phyloP scores from a whole-genome alignment of 2,888 invertebrate genomes.

The Amphipyra berbera region DNA sequence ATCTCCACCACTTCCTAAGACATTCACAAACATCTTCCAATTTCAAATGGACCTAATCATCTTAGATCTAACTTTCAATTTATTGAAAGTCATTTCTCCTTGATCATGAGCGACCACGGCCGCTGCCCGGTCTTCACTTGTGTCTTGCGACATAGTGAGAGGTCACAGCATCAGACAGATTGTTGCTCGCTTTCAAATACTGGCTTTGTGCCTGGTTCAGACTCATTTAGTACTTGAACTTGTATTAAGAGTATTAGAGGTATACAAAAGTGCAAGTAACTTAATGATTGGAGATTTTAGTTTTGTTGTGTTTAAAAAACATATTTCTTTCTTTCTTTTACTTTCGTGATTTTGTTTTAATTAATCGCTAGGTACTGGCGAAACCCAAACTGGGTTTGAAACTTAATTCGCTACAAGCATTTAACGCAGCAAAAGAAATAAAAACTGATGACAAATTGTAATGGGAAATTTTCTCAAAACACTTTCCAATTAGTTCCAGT shows the following conservation, averaged over 20 bases:
- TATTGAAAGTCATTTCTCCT: constrained; percentile 58
- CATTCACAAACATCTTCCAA: neutral
- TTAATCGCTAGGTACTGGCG: too few relatives aligned
- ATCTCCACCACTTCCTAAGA: neutral
- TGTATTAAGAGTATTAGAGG: neutral
- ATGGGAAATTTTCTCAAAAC: neutral
- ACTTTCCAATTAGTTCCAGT: constrained; percentile 14
- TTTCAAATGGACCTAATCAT: constrained; percentile 14
- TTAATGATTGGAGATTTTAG: neutral
- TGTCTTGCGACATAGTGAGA: constrained; percentile 44
- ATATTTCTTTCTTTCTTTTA: too few relatives aligned
- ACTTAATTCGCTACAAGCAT: too few relatives aligned
- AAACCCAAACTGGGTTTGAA: too few relatives aligned
- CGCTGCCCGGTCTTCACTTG: constrained; percentile 19
- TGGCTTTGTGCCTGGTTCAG: constrained; percentile 3
- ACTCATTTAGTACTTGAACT: constrained; percentile 17
- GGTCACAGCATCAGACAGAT: constrained; percentile 41
- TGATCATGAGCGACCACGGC: constrained; percentile 47
- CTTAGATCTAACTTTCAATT: constrained; percentile 42
- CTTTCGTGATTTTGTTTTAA: too few relatives aligned
- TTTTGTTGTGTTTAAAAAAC: too few relatives aligned
- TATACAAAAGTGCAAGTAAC: neutral
- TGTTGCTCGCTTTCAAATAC: constrained; percentile 36
- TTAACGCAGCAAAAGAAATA: too few relatives aligned
- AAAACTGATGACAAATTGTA: too few relatives aligned